Evolutionary conservation across 2,888 invertebrate genomes (phyloP), one percentile per base, ranked within the genome.

Genomic region (Orthonychiurus folsomi): DNA sequence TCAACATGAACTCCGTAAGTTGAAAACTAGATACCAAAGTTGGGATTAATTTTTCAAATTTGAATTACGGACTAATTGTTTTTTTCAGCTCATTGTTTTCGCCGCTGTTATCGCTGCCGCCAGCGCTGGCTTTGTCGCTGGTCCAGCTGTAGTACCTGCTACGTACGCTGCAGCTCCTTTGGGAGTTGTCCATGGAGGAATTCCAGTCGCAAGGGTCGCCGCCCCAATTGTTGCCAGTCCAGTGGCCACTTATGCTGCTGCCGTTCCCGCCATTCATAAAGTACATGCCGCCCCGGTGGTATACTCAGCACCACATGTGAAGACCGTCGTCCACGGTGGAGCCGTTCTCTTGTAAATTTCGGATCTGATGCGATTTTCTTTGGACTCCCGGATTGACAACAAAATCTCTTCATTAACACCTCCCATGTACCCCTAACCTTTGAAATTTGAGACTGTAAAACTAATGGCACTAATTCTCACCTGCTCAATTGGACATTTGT

Each of bases 1-100:
- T 28, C 62, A 62, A 48, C 62, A 62, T 62, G 62, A 57, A 62
- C 28, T 57, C 56, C 26, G 62, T 62, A 52, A 57, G 62, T 53
- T 20, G 18, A 56, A 56, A 26, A 27, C 25, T 9, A 18, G 20
- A 15, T 56, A 25, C 20, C n/a, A 24, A 20, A 28, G 12, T 20
- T 25, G n/a, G 3, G 12, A 56, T 56, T 56, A n/a, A 21, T 5
- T 15, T n/a, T 18, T 15, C 20, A 18, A 9, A n/a, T 23, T 3
- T 21, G 24, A 26, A 26, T 50, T 15, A 21, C 24, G 18, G 2
- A 25, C 26, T 60, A 2, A 50, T 23, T 59, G 52, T 50, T 9
- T 52, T 52, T 27, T 3, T 25, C 55, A 56, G 56, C 47, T 56
- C 24, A 2, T 55, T 28, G 48, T 25, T 48, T 21, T 54, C 37